These are phyloP conservation scores for Tinea pellionella DNA, from an alignment of 2,888 invertebrate genomes.

Conservation along the genomic window DNA sequence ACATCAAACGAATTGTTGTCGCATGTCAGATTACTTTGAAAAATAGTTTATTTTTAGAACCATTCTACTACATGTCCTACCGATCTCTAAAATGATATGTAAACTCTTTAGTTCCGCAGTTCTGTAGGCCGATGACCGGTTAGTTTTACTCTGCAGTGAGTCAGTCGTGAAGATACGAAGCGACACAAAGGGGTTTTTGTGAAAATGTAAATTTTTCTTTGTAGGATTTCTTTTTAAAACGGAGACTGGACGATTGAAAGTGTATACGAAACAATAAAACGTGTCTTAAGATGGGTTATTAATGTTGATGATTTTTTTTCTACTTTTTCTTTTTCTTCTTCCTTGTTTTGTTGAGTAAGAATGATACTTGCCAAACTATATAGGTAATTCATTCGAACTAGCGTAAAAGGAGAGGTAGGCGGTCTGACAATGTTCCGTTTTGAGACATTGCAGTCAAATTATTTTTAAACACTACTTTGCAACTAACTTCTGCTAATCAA, in stretches of 20 bases:
- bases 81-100: conserved; percentile 6
- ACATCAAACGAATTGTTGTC: too few relatives aligned
- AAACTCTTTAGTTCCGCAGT: conserved; percentile 15
- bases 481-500: too few relatives aligned
- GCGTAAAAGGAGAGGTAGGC: too few relatives aligned
- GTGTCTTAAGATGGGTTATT: conserved; percentile 34
- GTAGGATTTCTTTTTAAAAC: conserved; percentile 42
- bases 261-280: conserved; percentile 22
- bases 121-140: conserved; percentile 50
- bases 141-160: conserved; percentile 24
- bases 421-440: too few relatives aligned
- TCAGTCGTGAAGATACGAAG: conserved; percentile 7
- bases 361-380: neutral
- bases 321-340: neutral
- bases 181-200: conserved; percentile 47
- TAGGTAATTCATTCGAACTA: too few relatives aligned
- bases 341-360: conserved; percentile 1
- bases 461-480: too few relatives aligned
- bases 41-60: too few relatives aligned
- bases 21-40: too few relatives aligned
- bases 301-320: conserved; percentile 22
- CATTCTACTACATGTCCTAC: neutral
- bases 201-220: conserved; percentile 57
- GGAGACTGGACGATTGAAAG: conserved; percentile 36
- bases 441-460: too few relatives aligned